Conservation (phyloP, 2,113 vertebrate species). For the Bubo bubo region DNA sequence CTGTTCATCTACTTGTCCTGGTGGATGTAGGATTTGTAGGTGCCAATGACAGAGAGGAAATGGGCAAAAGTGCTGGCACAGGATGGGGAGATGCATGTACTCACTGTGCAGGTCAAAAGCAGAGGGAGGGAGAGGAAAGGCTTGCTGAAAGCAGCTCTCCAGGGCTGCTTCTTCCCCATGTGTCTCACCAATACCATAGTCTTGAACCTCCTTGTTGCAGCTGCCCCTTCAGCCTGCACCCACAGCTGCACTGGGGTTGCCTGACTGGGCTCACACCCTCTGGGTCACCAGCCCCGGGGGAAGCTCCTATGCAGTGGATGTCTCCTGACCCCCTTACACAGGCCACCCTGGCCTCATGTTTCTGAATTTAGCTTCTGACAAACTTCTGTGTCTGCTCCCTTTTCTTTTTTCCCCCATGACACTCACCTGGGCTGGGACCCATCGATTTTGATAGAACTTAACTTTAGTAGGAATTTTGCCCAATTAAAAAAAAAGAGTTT, state of each 20-base stretch:
- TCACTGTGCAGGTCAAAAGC: background rate
- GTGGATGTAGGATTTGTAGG: background rate
- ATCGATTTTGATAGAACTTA: background rate
- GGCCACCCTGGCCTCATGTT: background rate
- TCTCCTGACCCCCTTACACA: background rate
- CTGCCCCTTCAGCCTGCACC: background rate
- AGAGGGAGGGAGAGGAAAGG: background rate
- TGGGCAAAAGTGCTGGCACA: background rate
- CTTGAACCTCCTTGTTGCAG: background rate
- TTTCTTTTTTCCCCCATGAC: background rate
- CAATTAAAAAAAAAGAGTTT: background rate
- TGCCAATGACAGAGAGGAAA: background rate
- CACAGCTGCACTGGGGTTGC: background rate
- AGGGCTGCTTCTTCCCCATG: background rate
- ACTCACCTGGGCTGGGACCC: background rate
- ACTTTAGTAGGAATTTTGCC: background rate
- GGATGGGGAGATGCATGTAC: fast-evolving
- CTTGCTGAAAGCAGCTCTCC: background rate
- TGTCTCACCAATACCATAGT: background rate
- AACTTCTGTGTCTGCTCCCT: background rate
- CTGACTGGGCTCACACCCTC: background rate
- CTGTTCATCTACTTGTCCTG: background rate
- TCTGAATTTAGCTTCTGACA: background rate
- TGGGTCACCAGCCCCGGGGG: background rate
- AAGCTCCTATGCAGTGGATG: background rate